Evolutionary conservation across 2,888 invertebrate species (phyloP).

Genomic region (Argyresthia goedartella): DNA sequence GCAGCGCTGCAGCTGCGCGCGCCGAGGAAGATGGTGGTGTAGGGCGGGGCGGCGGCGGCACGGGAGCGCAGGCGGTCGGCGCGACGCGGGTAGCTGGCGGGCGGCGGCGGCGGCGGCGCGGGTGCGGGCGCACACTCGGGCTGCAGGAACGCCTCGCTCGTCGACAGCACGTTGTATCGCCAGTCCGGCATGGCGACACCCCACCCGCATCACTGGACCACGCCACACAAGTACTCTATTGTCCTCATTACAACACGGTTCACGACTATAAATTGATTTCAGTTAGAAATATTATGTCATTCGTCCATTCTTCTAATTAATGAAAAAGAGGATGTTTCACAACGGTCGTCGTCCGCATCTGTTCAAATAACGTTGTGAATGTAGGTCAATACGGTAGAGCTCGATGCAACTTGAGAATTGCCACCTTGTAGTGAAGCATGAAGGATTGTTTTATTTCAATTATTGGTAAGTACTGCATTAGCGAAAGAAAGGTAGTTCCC

Average conservation of each 20-base stretch:
- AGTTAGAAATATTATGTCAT: slow-evolving; percentile 24
- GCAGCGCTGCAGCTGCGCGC: no score
- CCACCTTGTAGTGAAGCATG: no score
- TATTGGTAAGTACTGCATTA: no score
- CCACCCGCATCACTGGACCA: slow-evolving; percentile 47
- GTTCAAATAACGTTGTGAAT: no score
- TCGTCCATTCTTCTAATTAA: slow-evolving; percentile 26
- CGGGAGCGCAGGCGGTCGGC: slow-evolving; percentile 62
- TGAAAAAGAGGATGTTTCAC: slow-evolving; percentile 25
- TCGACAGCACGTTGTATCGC: slow-evolving; percentile 68
- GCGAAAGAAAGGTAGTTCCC: no score
- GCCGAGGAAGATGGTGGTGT: slow-evolving; percentile 57
- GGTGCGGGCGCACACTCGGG: slow-evolving; percentile 22
- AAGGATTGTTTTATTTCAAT: no score
- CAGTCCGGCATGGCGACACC: slow-evolving; percentile 61
- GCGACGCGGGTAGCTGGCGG: slow-evolving; percentile 65
- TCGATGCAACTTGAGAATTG: no score
- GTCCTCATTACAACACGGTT: slow-evolving; percentile 23
- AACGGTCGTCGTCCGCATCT: slow-evolving; percentile 43
- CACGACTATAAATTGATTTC: slow-evolving; percentile 8
- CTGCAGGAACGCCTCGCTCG: slow-evolving; percentile 37
- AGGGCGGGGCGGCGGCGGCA: slow-evolving; percentile 64
- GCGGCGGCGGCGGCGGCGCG: slow-evolving; percentile 41
- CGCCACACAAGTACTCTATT: slow-evolving; percentile 22
- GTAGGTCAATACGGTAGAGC: no score